Conservation (phyloP, 2,888 invertebrate genomes). For the Drosophila percnosoma region DNA sequence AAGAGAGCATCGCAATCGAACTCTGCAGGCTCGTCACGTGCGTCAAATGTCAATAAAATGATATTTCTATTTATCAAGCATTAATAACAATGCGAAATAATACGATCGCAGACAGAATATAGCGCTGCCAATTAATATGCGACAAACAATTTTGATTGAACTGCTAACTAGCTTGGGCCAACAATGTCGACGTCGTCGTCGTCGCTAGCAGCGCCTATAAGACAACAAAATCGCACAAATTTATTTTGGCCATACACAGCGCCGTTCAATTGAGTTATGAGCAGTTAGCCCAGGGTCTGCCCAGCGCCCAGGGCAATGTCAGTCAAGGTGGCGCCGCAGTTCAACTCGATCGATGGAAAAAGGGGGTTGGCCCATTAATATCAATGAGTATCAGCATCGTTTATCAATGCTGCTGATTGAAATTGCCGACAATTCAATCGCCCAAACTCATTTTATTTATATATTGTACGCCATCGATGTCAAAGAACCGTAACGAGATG, state of each 20-base stretch:
- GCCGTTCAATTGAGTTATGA: conserved; percentile 46
- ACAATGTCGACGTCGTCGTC: conserved; percentile 1
- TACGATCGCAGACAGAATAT: conserved; percentile 57
- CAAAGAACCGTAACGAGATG: conserved; percentile 51
- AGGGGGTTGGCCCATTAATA: conserved; percentile 53
- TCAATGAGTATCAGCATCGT: conserved; percentile 37
- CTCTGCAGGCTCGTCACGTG: conserved; percentile 66
- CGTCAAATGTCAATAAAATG: conserved; percentile 70
- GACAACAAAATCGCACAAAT: conserved; percentile 65
- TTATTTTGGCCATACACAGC: conserved; percentile 67
- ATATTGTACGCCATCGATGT: conserved; percentile 22
- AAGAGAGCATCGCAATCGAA: conserved; percentile 10
- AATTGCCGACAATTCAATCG: conserved; percentile 51
- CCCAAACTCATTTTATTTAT: conserved; percentile 46
- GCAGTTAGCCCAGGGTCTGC: conserved; percentile 39
- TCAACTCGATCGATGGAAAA: conserved; percentile 19
- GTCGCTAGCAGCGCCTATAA: conserved; percentile 41
- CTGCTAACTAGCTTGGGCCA: conserved; percentile 58
- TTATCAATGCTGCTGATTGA: conserved; percentile 61
- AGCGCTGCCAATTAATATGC: conserved; percentile 70
- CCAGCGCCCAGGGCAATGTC: conserved; percentile 33
- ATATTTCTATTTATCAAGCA: conserved; percentile 50
- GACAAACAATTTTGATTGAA: conserved; percentile 67
- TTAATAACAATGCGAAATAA: conserved; percentile 61
- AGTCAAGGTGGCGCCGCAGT: conserved; percentile 50